phyloP scores from a whole-genome alignment of 2,113 vertebrate species.

The Potamarius usumacintae region DNA sequence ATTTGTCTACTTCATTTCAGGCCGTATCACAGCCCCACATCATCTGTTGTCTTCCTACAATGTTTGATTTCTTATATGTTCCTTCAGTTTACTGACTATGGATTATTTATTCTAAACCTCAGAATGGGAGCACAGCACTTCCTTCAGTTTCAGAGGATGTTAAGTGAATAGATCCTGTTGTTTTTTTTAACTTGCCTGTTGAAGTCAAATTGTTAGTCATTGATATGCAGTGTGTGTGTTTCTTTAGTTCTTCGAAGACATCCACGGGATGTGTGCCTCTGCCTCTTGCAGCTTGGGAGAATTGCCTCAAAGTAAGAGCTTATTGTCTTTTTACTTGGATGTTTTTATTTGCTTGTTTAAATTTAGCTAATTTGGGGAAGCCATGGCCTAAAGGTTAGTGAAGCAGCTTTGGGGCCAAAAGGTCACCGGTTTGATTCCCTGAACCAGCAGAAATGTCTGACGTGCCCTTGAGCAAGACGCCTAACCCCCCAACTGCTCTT shows the following conservation, averaged over 20 bases:
- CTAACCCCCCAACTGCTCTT: no score
- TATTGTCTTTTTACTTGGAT: neutral
- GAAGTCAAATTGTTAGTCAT: neutral
- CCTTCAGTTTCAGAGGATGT: neutral
- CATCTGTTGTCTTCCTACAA: neutral
- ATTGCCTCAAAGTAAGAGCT: conserved; percentile 86
- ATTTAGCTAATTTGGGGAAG: neutral
- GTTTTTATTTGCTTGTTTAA: neutral
- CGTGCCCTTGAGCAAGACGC: no score
- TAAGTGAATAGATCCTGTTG: neutral
- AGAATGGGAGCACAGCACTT: neutral
- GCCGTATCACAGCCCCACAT: neutral
- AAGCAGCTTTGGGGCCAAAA: no score
- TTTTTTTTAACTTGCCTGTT: neutral
- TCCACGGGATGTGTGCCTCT: conserved; percentile 93
- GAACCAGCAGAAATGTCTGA: no score
- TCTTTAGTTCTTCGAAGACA: conserved; percentile 91
- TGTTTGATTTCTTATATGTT: neutral
- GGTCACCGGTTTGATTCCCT: no score
- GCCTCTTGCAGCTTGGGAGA: conserved; percentile 91
- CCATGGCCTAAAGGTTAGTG: no score
- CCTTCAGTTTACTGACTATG: neutral
- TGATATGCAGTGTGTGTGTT: conserved; percentile 27
- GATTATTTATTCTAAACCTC: neutral
- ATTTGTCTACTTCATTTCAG: neutral